phyloP scores from a whole-genome alignment of 2,888 invertebrate species.

The Drosophila emarginata region DNA sequence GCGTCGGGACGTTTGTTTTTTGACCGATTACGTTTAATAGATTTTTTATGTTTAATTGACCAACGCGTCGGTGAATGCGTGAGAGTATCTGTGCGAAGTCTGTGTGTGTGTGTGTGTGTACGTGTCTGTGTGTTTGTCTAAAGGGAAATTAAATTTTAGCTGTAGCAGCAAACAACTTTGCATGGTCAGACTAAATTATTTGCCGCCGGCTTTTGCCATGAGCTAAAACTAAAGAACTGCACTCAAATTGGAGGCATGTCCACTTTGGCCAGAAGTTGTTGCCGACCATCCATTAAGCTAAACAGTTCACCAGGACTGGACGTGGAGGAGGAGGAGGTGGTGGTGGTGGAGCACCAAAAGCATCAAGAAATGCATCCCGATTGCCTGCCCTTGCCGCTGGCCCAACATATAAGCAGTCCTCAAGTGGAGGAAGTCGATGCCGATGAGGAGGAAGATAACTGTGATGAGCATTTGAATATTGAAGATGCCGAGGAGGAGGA shows the following conservation, averaged over 20 bases:
- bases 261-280: slow-evolving; percentile 72
- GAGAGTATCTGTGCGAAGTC: slow-evolving; percentile 13
- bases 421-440: slow-evolving; percentile 58
- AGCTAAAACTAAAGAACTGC: slow-evolving; percentile 29
- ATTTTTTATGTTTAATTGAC: slow-evolving; percentile 46
- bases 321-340: not conserved
- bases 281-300: slow-evolving; percentile 66
- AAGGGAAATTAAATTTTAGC: slow-evolving; percentile 2
- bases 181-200: slow-evolving; percentile 10
- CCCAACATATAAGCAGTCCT: slow-evolving; percentile 78
- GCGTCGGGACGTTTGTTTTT: slow-evolving; percentile 12
- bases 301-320: slow-evolving; percentile 11
- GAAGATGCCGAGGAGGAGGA: slow-evolving; percentile 30
- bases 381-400: slow-evolving; percentile 76
- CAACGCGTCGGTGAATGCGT: slow-evolving; percentile 13
- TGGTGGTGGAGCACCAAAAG: not conserved
- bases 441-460: slow-evolving; percentile 41
- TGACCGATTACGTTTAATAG: slow-evolving; percentile 26
- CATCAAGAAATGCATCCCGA: slow-evolving; percentile 80
- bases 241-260: slow-evolving; percentile 59
- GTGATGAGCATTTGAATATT: slow-evolving; percentile 61
- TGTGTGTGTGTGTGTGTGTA: slow-evolving; percentile 21
- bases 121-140: slow-evolving; percentile 21
- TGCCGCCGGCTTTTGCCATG: slow-evolving; percentile 36
- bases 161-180: not conserved